Base-by-base conservation (phyloP, 2,797 vertebrate species). In the Harpagifer antarcticus region DNA sequence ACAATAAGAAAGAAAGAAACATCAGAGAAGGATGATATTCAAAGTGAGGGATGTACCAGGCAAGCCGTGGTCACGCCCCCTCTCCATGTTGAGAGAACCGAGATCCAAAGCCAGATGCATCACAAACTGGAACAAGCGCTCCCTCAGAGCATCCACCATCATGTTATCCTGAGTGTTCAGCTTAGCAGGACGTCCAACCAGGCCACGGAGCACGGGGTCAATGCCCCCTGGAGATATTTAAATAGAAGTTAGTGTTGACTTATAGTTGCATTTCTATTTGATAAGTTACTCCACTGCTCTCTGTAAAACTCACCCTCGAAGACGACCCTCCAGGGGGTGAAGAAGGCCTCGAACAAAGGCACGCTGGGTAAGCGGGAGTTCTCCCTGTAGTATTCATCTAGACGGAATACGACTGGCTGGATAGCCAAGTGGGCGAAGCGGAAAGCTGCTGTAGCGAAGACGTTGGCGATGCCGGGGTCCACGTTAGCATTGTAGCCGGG, bases 381-480 rank as follows among this genome's bases (percentile, higher is more conserved):
- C 33, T 95, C 88, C 48, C n/a, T 87, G 81, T 93, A 97, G 66
- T 53, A 86, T 23, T 27, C 12, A 74, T 95, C 65, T 78, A 98
- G 81, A 40, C 95, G 94, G 71, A 84, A 81, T 63, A 96, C 83
- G 10, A 88, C 53, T 0, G 95, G 96, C 50, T 97, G 96, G 67
- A 98, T 55, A 16, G 96, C 86, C 53, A 96, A 86, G 42, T 98
- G 97, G 45, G 93, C 96, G 0, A 97, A 98, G 58, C 96, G 95
- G 85, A 96, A 99, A n/a, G 96, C 96, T 1, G 96, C 94, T 0
- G 94, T 94, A 17, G 97, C 96, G 86, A 98, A 99, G 52, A 96
- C 94, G 0, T 94, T 97, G 62, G 96, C 0, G 40, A 98, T 94
- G 15, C 90, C 94, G 5, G 98, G 92, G 86, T 98, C 94, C 16